Base-by-base conservation (phyloP, 2,888 invertebrate species). In the Aphodius sticticus region DNA sequence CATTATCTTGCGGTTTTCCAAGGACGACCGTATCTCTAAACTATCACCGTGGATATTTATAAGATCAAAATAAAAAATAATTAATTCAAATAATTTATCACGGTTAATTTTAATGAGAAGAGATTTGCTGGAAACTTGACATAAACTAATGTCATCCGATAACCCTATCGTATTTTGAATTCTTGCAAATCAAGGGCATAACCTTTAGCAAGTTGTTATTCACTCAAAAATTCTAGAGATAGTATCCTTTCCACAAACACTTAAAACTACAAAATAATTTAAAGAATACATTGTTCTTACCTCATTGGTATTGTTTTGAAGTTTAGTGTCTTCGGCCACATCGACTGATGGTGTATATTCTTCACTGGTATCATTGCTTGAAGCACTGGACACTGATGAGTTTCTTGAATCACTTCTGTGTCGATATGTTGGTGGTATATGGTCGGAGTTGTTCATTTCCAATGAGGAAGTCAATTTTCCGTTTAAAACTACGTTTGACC, bases 401-500 rank as follows among this genome's bases (percentile, higher is more conserved):
- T 35, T 74, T 74, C 74, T 74, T n/a, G 74, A 74, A 74, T 74
- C 74, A 37, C 74, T 74, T 74, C 74, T 74, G 35, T 35, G n/a
- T 35, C 36, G 74, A 35, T 74, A 74, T 26, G 37, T 74, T n/a
- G 74, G 37, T 36, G 74, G n/a, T n/a, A 74, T 74, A 35, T 74
- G 74, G 37, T 74, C 74, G 36, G 74, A 74, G 37, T 74, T 74
- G 74, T 74, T 74, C 74, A 74, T 74, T 74, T 74, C 74, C n/a
- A 74, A 36, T 5, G 74, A 35, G 15, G 74, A 36, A 6, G 74
- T 12, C 74, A 74, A n/a, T n/a, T 74, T 74, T 35, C 16, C 36
- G 35, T 74, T 74, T 5, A 53, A 53, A 53, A 53, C 53, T 9
- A 53, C 35, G 74, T 26, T 7, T n/a, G n/a, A 26, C 7, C 37